phyloP scores from a whole-genome alignment of 2,113 vertebrate genomes.

The Megalops atlanticus region DNA sequence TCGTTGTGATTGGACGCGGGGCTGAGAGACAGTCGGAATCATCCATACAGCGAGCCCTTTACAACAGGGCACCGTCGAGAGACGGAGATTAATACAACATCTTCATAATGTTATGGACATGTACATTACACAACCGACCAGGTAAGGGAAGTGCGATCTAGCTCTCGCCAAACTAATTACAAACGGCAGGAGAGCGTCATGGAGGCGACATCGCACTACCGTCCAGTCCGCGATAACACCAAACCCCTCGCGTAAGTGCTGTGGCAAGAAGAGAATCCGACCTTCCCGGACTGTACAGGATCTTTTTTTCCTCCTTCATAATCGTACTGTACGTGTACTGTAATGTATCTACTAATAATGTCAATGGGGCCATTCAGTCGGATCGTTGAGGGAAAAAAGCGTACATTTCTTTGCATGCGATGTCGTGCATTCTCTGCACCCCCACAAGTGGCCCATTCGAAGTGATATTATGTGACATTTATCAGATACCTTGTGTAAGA shows the following conservation, averaged over 20 bases:
- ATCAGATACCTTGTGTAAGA: neutral
- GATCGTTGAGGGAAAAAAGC: too few relatives aligned
- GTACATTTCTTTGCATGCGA: too few relatives aligned
- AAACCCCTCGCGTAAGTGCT: too few relatives aligned
- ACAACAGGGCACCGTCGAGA: conserved; percentile 60
- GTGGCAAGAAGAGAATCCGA: too few relatives aligned
- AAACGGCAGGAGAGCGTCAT: neutral
- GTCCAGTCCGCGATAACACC: neutral
- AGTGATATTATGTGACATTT: neutral
- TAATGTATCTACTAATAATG: too few relatives aligned
- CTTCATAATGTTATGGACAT: conserved; percentile 56
- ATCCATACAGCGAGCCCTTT: conserved; percentile 72
- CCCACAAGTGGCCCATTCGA: too few relatives aligned
- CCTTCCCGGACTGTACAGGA: too few relatives aligned
- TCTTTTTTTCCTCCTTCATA: too few relatives aligned
- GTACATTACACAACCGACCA: conserved; percentile 34
- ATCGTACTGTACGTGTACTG: too few relatives aligned
- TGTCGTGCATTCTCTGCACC: too few relatives aligned
- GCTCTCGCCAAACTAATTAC: neutral
- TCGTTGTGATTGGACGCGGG: conserved; percentile 71
- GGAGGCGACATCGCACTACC: neutral
- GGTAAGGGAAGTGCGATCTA: conserved; percentile 9
- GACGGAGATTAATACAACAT: conserved; percentile 74
- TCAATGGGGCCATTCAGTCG: too few relatives aligned
- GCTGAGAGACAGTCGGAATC: conserved; percentile 67